Evolutionary conservation across 2,888 invertebrate genomes (phyloP).

Genomic region (Orthosia gracilis): DNA sequence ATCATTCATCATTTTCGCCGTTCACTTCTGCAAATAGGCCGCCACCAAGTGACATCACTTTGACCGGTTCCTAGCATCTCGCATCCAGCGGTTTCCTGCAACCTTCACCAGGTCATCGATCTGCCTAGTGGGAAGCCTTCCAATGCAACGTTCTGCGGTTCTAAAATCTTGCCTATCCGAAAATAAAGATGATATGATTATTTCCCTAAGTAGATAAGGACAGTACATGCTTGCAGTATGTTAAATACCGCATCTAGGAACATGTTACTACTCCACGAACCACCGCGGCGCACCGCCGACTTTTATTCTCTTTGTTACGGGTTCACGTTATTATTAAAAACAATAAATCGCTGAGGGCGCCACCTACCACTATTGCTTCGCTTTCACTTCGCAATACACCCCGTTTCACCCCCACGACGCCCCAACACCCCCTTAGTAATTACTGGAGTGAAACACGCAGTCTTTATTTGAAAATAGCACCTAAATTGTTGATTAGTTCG

Average conservation of each 20-base stretch:
- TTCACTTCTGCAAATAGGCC: too few species aligned
- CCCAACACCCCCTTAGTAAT: conserved; percentile 63
- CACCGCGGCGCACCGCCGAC: conserved; percentile 80
- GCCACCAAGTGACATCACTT: too few species aligned
- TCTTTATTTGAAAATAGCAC: conserved; percentile 77
- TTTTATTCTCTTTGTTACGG: conserved; percentile 90
- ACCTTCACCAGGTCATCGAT: too few species aligned
- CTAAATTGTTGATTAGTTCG: conserved; percentile 73
- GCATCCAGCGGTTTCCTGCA: too few species aligned
- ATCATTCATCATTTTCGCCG: too few species aligned
- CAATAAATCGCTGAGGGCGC: conserved; percentile 91
- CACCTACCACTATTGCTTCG: conserved; percentile 89
- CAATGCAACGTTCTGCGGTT: too few species aligned
- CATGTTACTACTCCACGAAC: neutral
- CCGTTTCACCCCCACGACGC: conserved; percentile 63
- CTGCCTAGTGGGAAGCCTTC: too few species aligned
- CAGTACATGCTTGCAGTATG: neutral
- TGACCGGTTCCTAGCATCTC: too few species aligned
- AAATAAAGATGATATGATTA: too few species aligned
- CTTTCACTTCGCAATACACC: conserved; percentile 85
- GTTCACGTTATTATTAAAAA: conserved; percentile 91
- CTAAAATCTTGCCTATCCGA: too few species aligned
- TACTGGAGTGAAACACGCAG: conserved; percentile 71
- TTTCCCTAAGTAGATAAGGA: too few species aligned
- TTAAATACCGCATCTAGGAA: conserved; percentile 45